Percentiles rank a stretch among this genome's conserved stretches.
Conservation (phyloP, 2,888 invertebrate species). For the Lasioglossum marginatum region DNA sequence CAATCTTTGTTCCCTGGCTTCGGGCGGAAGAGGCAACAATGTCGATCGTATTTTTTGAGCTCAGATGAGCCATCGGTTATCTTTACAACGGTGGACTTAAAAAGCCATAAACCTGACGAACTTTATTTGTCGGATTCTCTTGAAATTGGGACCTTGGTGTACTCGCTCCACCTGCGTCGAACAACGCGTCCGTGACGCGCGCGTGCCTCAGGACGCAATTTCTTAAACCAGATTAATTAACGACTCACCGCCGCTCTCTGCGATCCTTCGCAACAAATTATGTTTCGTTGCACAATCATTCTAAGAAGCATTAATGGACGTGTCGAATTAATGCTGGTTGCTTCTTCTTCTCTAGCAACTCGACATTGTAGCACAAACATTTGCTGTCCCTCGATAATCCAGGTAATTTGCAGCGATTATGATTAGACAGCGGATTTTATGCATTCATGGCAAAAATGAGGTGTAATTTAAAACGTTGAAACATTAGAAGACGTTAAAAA, state of each 20-base stretch:
- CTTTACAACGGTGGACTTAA: constrained; percentile 16
- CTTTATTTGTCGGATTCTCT: constrained; percentile 5
- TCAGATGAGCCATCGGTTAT: constrained; percentile 2
- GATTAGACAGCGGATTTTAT: too few relatives aligned
- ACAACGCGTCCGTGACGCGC: background rate
- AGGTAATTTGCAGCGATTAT: background rate
- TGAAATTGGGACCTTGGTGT: background rate
- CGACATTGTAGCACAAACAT: background rate
- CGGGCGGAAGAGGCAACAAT: too few relatives aligned
- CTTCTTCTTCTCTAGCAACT: background rate
- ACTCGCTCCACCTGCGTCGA: background rate
- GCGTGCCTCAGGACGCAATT: background rate
- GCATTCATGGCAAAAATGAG: too few relatives aligned
- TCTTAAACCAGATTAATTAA: background rate
- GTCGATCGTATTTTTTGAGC: background rate
- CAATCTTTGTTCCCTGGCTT: too few relatives aligned
- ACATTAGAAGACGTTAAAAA: too few relatives aligned
- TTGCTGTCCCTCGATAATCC: background rate
- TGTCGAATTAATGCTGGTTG: background rate
- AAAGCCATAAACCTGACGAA: background rate
- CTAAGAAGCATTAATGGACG: background rate
- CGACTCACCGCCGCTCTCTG: background rate
- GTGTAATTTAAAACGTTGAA: too few relatives aligned
- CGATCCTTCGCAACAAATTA: background rate
- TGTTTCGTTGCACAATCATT: constrained; percentile 14